A percentile compares a stretch with the other conserved stretches of the same genome.
Conservation (phyloP, 1,140 invertebrate species). For the Brachionus koreanus region DNA sequence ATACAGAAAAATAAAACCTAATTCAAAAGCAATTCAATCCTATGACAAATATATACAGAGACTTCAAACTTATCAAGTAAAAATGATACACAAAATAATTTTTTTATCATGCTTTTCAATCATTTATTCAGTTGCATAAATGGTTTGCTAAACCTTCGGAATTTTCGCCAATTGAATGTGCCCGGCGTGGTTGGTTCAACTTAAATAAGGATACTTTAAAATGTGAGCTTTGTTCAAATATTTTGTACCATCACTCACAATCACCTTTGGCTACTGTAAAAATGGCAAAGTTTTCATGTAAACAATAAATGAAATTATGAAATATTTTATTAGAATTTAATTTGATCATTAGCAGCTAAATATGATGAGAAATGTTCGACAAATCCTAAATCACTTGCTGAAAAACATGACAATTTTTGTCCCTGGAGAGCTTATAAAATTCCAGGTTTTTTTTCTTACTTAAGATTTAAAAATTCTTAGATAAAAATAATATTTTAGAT, state of each 20-base stretch:
- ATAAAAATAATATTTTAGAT: not conserved
- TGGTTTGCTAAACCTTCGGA: conserved; percentile 36
- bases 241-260: conserved; percentile 31
- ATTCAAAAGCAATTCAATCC: not conserved
- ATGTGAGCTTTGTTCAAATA: conserved; percentile 5
- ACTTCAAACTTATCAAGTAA: conserved; percentile 27
- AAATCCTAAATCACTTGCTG: not conserved
- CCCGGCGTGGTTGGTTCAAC: conserved; percentile 31
- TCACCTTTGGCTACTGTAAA: not conserved
- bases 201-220: conserved; percentile 6
- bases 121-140: conserved; percentile 6
- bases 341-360: not conserved
- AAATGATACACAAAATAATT: not conserved
- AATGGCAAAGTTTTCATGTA: conserved; percentile 22
- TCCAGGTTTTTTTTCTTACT: not conserved
- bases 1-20: conserved; percentile 2
- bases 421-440: conserved; percentile 12
- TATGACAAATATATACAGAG: conserved; percentile 14
- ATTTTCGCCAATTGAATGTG: conserved; percentile 38
- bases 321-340: not conserved
- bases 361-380: not conserved
- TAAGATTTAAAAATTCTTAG: not conserved
- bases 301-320: not conserved
- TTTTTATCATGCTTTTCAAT: not conserved
- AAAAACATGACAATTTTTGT: conserved; percentile 25